phyloP scores from a whole-genome alignment of 2,888 invertebrate genomes.

The Eucriotettix oculatus region DNA sequence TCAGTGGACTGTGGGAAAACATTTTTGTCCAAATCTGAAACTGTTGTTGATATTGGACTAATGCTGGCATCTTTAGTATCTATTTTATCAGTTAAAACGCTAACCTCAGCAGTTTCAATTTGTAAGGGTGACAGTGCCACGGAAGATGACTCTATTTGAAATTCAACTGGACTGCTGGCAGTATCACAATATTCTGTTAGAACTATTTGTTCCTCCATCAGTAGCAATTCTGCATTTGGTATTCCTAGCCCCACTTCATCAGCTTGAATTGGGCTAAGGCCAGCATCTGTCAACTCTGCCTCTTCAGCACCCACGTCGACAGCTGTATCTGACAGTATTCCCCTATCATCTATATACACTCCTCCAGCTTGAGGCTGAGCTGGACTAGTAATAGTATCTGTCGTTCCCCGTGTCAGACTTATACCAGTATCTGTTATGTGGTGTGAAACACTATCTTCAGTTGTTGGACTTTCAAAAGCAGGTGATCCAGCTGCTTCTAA shows the following conservation, averaged over 20 bases:
- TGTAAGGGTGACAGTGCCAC: slow-evolving; percentile 24
- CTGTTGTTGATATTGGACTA: slow-evolving; percentile 27
- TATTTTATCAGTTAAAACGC: slow-evolving; percentile 32
- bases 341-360: slow-evolving; percentile 17
- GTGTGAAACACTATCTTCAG: slow-evolving; percentile 33
- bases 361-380: slow-evolving; percentile 14
- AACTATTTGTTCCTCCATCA: slow-evolving; percentile 23
- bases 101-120: slow-evolving; percentile 33
- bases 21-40: slow-evolving; percentile 22
- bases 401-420: slow-evolving; percentile 31
- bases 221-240: slow-evolving; percentile 22
- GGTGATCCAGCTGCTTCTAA: slow-evolving; percentile 20
- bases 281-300: slow-evolving; percentile 35
- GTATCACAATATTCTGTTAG: slow-evolving; percentile 26
- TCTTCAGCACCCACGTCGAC: slow-evolving; percentile 29
- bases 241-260: slow-evolving; percentile 25
- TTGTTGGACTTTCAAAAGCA: slow-evolving; percentile 25
- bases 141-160: slow-evolving; percentile 25
- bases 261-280: slow-evolving; percentile 35
- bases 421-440: slow-evolving; percentile 37
- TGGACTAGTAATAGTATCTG: slow-evolving; percentile 28
- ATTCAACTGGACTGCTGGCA: slow-evolving; percentile 33
- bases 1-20: slow-evolving; percentile 10
- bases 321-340: slow-evolving; percentile 29
- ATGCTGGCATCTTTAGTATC: slow-evolving; percentile 34